Conservation (phyloP, 1,140 invertebrate genomes). For the Agrilus planipennis region DNA sequence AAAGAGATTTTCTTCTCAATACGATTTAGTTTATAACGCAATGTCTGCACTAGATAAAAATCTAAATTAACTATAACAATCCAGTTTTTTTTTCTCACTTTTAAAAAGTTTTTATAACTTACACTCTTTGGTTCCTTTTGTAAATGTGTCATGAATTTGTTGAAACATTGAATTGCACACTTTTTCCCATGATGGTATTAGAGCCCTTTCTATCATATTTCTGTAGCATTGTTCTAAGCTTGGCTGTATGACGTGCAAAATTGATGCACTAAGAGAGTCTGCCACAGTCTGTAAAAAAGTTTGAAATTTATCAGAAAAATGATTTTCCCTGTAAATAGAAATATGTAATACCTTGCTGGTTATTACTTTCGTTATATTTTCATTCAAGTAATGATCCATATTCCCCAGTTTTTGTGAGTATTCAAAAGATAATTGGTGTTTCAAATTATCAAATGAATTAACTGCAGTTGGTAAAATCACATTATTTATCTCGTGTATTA, state of each 20-base stretch:
- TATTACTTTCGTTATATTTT: conserved; percentile 66
- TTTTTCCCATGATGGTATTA: conserved; percentile 76
- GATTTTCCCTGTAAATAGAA: too few relatives aligned
- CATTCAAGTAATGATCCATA: conserved; percentile 60
- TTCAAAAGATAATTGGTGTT: conserved; percentile 55
- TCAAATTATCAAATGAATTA: conserved; percentile 49
- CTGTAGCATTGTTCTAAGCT: conserved; percentile 58
- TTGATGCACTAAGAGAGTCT: conserved; percentile 56
- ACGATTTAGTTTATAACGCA: background rate
- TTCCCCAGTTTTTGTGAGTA: conserved; percentile 55
- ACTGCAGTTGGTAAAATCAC: conserved; percentile 41
- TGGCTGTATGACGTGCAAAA: conserved; percentile 51
- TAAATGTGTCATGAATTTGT: conserved; percentile 79
- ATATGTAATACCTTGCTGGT: conserved; percentile 65
- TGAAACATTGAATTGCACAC: conserved; percentile 73
- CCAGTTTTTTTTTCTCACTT: background rate
- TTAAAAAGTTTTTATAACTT: conserved; percentile 33
- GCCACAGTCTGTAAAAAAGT: conserved; percentile 47
- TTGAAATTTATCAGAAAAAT: background rate
- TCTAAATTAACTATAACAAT: background rate
- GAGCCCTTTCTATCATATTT: conserved; percentile 56
- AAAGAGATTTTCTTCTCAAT: conserved; percentile 6
- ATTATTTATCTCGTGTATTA: conserved; percentile 36
- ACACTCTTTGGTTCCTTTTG: conserved; percentile 80
- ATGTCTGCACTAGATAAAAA: background rate